Conservation (phyloP, 2,888 invertebrate species). For the Clanis bilineata region DNA sequence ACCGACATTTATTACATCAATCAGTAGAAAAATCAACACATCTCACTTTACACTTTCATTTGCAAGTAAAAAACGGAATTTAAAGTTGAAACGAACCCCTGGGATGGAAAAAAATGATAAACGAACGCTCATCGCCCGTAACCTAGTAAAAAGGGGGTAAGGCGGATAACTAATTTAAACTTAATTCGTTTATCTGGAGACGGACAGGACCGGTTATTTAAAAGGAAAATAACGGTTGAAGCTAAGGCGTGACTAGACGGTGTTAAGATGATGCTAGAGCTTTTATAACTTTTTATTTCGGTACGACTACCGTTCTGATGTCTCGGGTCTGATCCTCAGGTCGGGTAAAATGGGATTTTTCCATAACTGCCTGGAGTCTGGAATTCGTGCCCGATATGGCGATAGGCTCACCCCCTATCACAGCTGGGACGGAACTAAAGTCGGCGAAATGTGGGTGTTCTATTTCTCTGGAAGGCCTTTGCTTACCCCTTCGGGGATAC, state of each 20-base stretch:
- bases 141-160: constrained; percentile 39
- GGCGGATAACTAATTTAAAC: constrained; percentile 51
- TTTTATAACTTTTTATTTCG: no score
- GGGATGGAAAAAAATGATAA: constrained; percentile 5
- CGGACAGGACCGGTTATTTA: constrained; percentile 37
- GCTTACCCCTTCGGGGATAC: no score
- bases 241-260: not conserved
- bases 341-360: no score
- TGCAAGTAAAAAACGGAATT: constrained; percentile 1
- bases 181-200: constrained; percentile 52
- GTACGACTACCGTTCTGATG: no score
- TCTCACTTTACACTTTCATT: not conserved
- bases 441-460: no score
- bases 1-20: not conserved
- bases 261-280: not conserved
- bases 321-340: no score
- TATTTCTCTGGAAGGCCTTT: no score
- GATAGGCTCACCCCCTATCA: no score
- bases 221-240: constrained; percentile 16
- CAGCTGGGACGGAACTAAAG: no score
- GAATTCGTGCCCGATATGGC: no score
- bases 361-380: no score
- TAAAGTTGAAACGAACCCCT: not conserved
- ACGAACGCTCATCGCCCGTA: not conserved
- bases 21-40: not conserved